Evolutionary conservation across 2,888 invertebrate species (phyloP).

Genomic region (Anoncus sp.): DNA sequence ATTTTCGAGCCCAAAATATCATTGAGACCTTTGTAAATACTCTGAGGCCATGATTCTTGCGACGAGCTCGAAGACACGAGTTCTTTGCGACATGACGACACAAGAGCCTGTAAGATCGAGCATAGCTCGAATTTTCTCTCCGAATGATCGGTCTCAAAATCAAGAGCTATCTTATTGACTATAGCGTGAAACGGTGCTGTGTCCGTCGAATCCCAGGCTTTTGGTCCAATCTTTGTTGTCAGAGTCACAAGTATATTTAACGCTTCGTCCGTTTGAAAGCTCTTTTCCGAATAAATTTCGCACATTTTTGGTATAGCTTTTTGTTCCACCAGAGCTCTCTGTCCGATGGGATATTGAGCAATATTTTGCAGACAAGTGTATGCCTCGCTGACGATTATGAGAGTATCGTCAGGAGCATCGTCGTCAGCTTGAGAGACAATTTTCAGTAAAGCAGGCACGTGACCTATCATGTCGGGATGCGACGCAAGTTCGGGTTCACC

Average conservation of each 20-base stretch:
- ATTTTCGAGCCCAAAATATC: slow-evolving; percentile 95
- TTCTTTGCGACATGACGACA: slow-evolving; percentile 89
- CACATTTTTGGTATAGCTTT: slow-evolving; percentile 93
- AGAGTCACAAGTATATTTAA: slow-evolving; percentile 91
- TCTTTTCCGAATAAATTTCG: slow-evolving; percentile 94
- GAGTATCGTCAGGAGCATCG: slow-evolving; percentile 93
- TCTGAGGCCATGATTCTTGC: slow-evolving; percentile 92
- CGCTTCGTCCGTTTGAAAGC: slow-evolving; percentile 95
- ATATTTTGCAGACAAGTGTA: slow-evolving; percentile 93
- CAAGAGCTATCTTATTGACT: slow-evolving; percentile 92
- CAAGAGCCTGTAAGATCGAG: slow-evolving; percentile 89
- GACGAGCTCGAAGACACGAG: slow-evolving; percentile 87
- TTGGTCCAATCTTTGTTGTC: slow-evolving; percentile 89
- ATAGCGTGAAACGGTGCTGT: slow-evolving; percentile 92
- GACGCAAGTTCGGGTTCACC: slow-evolving; percentile 91
- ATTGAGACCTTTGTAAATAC: slow-evolving; percentile 91
- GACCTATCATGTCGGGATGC: slow-evolving; percentile 92
- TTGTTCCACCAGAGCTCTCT: slow-evolving; percentile 90
- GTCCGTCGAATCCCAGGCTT: slow-evolving; percentile 90
- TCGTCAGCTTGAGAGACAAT: slow-evolving; percentile 94
- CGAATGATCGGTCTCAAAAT: slow-evolving; percentile 95
- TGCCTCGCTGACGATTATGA: slow-evolving; percentile 94
- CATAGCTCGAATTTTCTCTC: slow-evolving; percentile 96
- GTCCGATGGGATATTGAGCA: slow-evolving; percentile 91
- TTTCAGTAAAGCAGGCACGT: slow-evolving; percentile 92